Evolutionary conservation across 2,888 invertebrate species (phyloP).

Genomic region (Metallyticus violacea): DNA sequence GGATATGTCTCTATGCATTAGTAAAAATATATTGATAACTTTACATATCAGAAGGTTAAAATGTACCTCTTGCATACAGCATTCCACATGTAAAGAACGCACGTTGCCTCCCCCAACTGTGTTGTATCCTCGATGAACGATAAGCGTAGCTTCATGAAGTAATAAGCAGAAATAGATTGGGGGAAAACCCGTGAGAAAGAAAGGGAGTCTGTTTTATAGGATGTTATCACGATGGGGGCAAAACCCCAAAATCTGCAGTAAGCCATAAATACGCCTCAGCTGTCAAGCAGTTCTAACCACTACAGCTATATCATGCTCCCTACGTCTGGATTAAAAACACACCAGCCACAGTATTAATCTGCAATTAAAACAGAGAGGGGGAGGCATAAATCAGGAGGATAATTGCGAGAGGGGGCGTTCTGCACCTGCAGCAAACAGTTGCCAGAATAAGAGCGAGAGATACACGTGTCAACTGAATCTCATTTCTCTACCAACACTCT

Average conservation of each 20-base stretch:
- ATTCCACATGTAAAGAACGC: too few relatives aligned
- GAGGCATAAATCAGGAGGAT: not conserved
- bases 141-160: not conserved
- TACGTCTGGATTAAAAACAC: not conserved
- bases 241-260: not conserved
- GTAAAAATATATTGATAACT: too few relatives aligned
- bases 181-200: not conserved
- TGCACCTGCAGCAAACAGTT: not conserved
- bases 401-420: not conserved
- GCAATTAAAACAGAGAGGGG: not conserved
- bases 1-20: too few relatives aligned
- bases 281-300: not conserved
- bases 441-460: too few relatives aligned
- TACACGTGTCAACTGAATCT: not conserved
- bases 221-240: not conserved
- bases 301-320: not conserved
- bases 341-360: not conserved
- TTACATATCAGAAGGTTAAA: too few relatives aligned
- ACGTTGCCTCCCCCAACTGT: not conserved
- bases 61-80: too few relatives aligned
- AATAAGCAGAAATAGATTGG: not conserved
- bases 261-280: not conserved
- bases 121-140: not conserved
- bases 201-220: not conserved
- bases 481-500: not conserved